Base-by-base conservation (phyloP, 2,113 vertebrate species). In the Dromaius novaehollandiae region DNA sequence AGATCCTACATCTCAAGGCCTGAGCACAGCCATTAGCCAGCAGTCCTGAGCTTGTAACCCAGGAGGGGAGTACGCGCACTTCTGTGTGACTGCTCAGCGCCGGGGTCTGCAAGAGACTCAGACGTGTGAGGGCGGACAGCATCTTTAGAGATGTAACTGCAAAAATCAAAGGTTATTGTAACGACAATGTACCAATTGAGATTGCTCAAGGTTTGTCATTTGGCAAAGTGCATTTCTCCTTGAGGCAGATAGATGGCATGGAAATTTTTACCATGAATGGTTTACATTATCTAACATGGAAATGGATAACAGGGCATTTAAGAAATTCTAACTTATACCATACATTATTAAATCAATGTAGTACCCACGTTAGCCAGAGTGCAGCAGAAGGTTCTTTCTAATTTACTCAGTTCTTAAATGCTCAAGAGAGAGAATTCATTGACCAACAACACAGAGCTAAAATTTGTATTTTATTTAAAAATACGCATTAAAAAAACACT, bases 51-150 rank as follows among this genome's bases (percentile, higher is more conserved):
- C 7, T 70, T 3, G 4, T 63, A 88, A 58, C 12, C 26, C 12
- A 64, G 4, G 5, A 9, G 22, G 13, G 21, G 24, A 81, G 13
- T 1, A 22, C 10, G 77, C 6, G 15, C 0, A 0, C 4, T 63
- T 36, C 44, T 63, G 34, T 0, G 0, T 4, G 4, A 0, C 8
- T 36, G 58, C 25, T 88, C 32, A 20, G 22, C 6, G 22, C 15
- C 8, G 48, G 5, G 30, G 30, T 38, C 24, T 25, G 22, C 8
- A 26, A 48, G 28, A 69, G 11, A 46, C 18, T 70, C 7, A 8
- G 26, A 9, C 14, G 7, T 10, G 44, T 56, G 60, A 20, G 48
- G 21, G 26, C 75, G 17, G 16, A 84, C 79, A 64, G 24, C 12
- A 51, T 7, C 13, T 78, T 86, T 21, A 6, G 32, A 70, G 15